Evolutionary conservation across 2,888 invertebrate genomes (phyloP), one percentile per base, ranked within the genome.

Genomic region (Apamea sordens): DNA sequence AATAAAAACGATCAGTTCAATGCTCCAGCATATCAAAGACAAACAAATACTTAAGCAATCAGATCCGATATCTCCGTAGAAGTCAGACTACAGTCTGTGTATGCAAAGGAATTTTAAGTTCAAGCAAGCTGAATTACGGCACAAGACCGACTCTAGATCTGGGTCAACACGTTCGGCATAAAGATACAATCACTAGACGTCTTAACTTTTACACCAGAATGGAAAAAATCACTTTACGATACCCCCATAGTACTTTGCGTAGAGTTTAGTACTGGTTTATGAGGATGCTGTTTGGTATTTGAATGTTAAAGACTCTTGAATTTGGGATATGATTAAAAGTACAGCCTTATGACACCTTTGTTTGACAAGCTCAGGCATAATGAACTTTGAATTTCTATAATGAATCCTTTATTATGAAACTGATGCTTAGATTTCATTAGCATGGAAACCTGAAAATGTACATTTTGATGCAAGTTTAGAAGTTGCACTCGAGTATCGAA

Each of bases 161-260:
- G 79, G 92, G 92, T 91, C 92, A 91, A 88, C 85, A 88, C 79
- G 91, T 87, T 91, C 80, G 87, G 86, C 80, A 85, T 87, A 82
- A 74, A 77, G 83, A 86, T 87, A 86, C 86, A 87, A 86, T 85
- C 82, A 87, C 77, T 85, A 86, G 74, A 80, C 83, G 41, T 79
- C 79, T 80, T 75, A 80, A 83, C 68, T 85, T 88, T 83, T 82
- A 73, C 44, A 78, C 68, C 32, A 72, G 76, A 74, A 78, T 74
- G 64, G 59, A 80, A 82, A 76, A 83, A 79, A 77, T 10, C 18
- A 76, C 74, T 80, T 77, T 71, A 63, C 53, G 32, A 85, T 78
- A 74, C 70, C 24, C 15, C 41, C 18, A 47, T 21, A 41, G 63
- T 65, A 56, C 65, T 77, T 77, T 32, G 32, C 18, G 44, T 36